These are phyloP conservation scores for Trisateles emortualis DNA, from an alignment of 2,888 invertebrate species.

Conservation along the genomic window DNA sequence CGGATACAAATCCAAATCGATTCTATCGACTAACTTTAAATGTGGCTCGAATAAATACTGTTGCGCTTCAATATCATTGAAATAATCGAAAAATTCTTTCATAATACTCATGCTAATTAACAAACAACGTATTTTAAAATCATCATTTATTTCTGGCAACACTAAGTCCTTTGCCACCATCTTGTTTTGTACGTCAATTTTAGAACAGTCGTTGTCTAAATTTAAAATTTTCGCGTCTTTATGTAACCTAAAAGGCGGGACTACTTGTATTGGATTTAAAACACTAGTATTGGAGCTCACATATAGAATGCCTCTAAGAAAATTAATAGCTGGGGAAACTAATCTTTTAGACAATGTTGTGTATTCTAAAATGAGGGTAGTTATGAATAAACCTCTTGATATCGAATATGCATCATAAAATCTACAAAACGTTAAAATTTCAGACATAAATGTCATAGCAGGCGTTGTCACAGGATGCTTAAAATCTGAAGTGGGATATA, in stretches of 20 bases:
- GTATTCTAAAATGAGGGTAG: constrained; percentile 92
- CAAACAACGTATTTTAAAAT: constrained; percentile 89
- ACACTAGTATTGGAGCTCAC: constrained; percentile 89
- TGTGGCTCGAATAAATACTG: constrained; percentile 85
- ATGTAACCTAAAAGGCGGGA: constrained; percentile 89
- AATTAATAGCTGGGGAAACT: constrained; percentile 93
- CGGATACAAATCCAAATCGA: constrained; percentile 89
- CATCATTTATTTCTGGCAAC: constrained; percentile 81
- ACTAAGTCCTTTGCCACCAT: constrained; percentile 88
- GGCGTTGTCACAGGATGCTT: constrained; percentile 96
- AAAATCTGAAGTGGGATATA: constrained; percentile 97
- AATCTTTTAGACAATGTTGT: constrained; percentile 92
- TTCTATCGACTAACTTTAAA: constrained; percentile 82
- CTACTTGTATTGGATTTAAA: constrained; percentile 87
- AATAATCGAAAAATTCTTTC: constrained; percentile 86
- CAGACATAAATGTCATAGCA: constrained; percentile 92
- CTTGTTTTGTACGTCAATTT: constrained; percentile 65
- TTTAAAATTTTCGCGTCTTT: constrained; percentile 86
- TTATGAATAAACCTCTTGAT: constrained; percentile 92
- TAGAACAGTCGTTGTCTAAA: constrained; percentile 81
- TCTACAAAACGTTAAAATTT: constrained; percentile 90
- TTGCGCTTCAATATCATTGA: constrained; percentile 74
- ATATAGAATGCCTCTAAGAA: constrained; percentile 91
- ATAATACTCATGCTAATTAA: constrained; percentile 85
- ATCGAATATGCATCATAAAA: constrained; percentile 90